phyloP scores from a whole-genome alignment of 2,113 vertebrate species.

The Aythya baeri region DNA sequence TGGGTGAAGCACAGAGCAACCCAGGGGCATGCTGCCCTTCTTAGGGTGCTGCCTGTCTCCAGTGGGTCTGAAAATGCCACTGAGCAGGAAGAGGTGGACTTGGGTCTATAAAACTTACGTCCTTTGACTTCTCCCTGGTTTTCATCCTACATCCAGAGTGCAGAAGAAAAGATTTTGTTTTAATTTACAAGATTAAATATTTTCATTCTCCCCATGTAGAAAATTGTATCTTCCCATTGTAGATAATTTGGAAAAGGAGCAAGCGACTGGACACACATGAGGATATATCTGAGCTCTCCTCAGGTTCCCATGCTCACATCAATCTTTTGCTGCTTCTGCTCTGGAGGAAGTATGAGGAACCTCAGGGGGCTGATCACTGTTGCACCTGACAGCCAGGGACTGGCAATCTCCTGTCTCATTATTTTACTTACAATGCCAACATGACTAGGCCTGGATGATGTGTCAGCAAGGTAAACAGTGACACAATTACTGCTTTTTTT shows the following conservation, averaged over 20 bases:
- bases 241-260: not conserved
- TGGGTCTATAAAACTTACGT: not conserved
- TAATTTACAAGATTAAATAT: not conserved
- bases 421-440: not conserved
- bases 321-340: not conserved
- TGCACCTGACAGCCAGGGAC: not conserved
- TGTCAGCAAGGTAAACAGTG: not conserved
- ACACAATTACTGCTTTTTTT: not conserved
- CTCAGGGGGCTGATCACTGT: not conserved
- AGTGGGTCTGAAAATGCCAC: not conserved
- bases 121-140: not conserved
- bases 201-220: not conserved
- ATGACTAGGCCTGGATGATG: not conserved
- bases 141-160: not conserved
- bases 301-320: not conserved
- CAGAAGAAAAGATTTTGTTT: not conserved
- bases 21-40: not conserved
- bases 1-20: rapidly evolving
- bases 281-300: not conserved
- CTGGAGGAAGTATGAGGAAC: not conserved
- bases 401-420: not conserved
- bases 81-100: not conserved
- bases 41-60: not conserved
- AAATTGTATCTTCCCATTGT: no score
- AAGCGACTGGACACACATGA: not conserved